Percentiles rank a stretch among this genome's conserved stretches.
These are phyloP conservation scores for Marmota flaviventris DNA, from an alignment of 2,113 vertebrate species.

Conservation along the genomic window DNA sequence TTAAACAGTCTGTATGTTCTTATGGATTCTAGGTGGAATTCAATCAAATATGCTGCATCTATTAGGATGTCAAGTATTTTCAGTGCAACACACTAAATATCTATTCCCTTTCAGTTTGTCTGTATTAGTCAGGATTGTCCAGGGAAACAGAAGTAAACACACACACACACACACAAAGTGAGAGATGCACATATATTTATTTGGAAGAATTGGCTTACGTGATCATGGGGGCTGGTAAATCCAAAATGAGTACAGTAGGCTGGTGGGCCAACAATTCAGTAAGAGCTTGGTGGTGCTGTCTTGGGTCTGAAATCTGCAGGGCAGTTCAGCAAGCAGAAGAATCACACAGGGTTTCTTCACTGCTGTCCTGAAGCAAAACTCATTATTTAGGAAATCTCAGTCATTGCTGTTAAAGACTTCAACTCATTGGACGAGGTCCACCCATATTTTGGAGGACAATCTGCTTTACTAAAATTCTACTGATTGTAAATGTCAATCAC, in stretches of 20 bases:
- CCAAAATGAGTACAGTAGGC: background rate
- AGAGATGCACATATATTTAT: background rate
- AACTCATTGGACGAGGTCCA: background rate
- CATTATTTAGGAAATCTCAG: background rate
- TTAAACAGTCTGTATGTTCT: background rate
- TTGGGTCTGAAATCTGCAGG: background rate
- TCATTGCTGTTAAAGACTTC: background rate
- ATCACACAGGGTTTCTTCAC: background rate
- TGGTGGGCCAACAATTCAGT: background rate
- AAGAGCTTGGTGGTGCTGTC: background rate
- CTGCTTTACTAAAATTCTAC: conserved; percentile 9
- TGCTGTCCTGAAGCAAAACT: background rate
- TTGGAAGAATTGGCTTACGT: conserved; percentile 32
- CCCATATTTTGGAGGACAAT: background rate
- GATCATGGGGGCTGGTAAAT: background rate
- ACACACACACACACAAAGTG: background rate
- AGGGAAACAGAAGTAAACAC: conserved; percentile 27
- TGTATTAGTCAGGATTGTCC: conserved; percentile 9
- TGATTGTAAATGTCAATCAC: background rate
- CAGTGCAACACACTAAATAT: background rate
- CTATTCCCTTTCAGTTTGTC: conserved; percentile 18
- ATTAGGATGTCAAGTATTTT: background rate
- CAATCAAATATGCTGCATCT: conserved; percentile 23
- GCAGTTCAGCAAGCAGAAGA: background rate
- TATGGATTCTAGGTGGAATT: conserved; percentile 35